Conservation (phyloP, 2,888 invertebrate species). For the Leptinotarsa juncta region DNA sequence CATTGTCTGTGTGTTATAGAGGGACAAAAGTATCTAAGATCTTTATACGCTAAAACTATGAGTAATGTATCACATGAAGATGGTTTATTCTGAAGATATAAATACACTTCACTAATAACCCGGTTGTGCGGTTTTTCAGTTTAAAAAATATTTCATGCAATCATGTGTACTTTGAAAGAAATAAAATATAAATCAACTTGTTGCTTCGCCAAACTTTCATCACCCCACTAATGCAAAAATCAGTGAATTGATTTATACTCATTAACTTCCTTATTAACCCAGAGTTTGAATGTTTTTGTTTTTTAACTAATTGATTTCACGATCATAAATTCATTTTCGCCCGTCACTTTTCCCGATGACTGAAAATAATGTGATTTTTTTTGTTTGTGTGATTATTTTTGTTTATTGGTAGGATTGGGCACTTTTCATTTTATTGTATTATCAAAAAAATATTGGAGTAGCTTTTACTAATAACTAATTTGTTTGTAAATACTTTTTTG, state of each 20-base stretch:
- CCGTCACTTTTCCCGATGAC: not conserved
- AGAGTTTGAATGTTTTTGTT: conserved; percentile 2
- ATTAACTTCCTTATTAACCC: not conserved
- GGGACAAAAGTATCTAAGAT: no score
- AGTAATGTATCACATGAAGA: no score
- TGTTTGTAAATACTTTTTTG: not conserved
- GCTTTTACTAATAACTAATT: not conserved
- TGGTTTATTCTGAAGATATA: no score
- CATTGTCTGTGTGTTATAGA: no score
- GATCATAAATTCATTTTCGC: not conserved
- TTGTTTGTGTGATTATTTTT: not conserved
- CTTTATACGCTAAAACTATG: no score
- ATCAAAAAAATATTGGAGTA: not conserved
- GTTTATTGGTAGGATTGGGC: not conserved
- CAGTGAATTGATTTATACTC: not conserved
- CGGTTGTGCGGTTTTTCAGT: no score
- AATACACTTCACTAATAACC: no score
- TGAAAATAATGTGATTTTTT: conserved; percentile 13
- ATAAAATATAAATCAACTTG: conserved; percentile 5
- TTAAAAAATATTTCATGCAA: no score
- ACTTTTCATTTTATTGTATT: not conserved
- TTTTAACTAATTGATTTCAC: not conserved
- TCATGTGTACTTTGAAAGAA: not conserved
- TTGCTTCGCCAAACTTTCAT: not conserved
- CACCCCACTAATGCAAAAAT: conserved; percentile 12